Conservation (phyloP, 2,797 vertebrate genomes). For the Takifugu rubripes region DNA sequence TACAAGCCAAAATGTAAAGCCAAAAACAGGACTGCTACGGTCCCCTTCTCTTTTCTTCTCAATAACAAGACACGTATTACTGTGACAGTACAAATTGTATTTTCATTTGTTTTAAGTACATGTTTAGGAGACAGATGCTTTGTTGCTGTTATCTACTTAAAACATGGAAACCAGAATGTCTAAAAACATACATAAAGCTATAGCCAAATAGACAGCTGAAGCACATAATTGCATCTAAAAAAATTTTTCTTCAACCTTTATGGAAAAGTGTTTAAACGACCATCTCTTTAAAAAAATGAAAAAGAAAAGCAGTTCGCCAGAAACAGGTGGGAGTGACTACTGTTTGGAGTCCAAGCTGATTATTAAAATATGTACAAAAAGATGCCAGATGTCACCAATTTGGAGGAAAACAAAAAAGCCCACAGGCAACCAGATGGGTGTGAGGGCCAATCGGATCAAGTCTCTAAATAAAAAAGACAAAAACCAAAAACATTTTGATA, state of each 20-base stretch:
- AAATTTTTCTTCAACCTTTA: constrained; percentile 65
- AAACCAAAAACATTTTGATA: constrained; percentile 55
- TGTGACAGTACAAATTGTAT: constrained; percentile 93
- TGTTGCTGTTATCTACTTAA: constrained; percentile 83
- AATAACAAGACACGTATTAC: constrained; percentile 86
- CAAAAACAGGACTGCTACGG: constrained; percentile 81
- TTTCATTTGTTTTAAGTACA: constrained; percentile 85
- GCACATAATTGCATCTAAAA: constrained; percentile 85
- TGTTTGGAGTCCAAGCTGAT: constrained; percentile 90
- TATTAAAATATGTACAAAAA: constrained; percentile 97
- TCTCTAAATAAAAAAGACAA: constrained; percentile 79
- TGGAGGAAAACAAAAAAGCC: constrained; percentile 41
- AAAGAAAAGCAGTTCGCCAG: constrained; percentile 86
- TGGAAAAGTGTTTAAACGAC: constrained; percentile 54
- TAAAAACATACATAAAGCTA: constrained; percentile 91
- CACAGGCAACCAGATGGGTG: constrained; percentile 50
- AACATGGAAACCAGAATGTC: constrained; percentile 88
- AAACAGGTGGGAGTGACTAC: constrained; percentile 89
- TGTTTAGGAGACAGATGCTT: constrained; percentile 82
- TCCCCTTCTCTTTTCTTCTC: constrained; percentile 60
- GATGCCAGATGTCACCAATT: constrained; percentile 94
- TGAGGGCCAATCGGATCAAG: constrained; percentile 88
- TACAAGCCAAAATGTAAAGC: constrained; percentile 99
- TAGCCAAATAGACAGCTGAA: constrained; percentile 87
- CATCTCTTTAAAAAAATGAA: constrained; percentile 72